Base-by-base conservation (phyloP, 2,797 vertebrate species). In the Erpetoichthys calabaricus region DNA sequence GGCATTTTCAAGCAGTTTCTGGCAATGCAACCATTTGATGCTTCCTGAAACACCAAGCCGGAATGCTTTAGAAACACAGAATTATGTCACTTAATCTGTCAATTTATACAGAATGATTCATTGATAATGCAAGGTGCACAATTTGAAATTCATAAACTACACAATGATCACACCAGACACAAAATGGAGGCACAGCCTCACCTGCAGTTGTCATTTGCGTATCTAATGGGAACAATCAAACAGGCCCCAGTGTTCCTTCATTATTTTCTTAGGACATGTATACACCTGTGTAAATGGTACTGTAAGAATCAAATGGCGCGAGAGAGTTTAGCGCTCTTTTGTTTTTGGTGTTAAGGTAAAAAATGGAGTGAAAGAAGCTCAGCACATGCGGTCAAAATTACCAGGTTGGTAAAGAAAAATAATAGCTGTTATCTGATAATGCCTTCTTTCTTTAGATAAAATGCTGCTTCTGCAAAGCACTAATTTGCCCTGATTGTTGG, bases 401-500 rank as follows among this genome's bases (percentile, higher is more conserved):
- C 72, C 58, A 62, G 63, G 60, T 59, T 63, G 72, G 74, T 73
- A 70, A 73, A 76, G 70, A 70, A 60, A 58, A 58, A 60, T 67
- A 64, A 62, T 61, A 47, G 55, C 44, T 73, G 78, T 78, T 75
- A 70, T 73, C 75, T 67, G 78, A 81, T 79, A 78, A 79, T 74
- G 66, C 67, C 64, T 65, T 63, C 67, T 74, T 69, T 75, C 60
- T 64, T 65, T 67, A 59, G 67, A 60, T 42, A 56, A 67, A 69
- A 69, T 62, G 57, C 62, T 59, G 63, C 64, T 63, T 58, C 56
- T 56, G 67, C 73, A 63, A 73, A 68, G 71, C 69, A 75, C 81
- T 80, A 81, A 84, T 88, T 81, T 79, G 68, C 68, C 56, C 68
- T 65, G 71, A 73, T 73, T 75, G 71, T 77, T 73, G 69, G 68